Percentiles rank a stretch among this genome's conserved stretches.
These are phyloP conservation scores for Diachasmimorpha longicaudata DNA, from an alignment of 1,140 invertebrate genomes.

Conservation along the genomic window DNA sequence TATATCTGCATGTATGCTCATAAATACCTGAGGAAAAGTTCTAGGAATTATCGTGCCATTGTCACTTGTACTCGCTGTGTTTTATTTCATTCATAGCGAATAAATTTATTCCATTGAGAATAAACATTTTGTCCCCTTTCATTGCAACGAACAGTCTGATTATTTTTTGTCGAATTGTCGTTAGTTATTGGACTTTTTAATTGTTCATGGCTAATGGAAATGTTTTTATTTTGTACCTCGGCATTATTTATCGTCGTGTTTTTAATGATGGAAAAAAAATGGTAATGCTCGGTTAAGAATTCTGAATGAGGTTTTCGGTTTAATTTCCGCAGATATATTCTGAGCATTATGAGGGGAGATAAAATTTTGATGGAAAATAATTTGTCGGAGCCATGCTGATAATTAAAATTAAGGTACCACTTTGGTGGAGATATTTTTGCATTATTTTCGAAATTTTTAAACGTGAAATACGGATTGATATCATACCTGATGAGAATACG, in stretches of 20 bases:
- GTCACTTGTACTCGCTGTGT: slow-evolving; percentile 9
- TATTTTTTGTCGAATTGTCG: not conserved
- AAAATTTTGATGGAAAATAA: not conserved
- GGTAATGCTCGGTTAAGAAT: not conserved
- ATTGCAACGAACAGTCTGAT: not conserved
- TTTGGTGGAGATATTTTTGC: no score
- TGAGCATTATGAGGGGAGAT: not conserved
- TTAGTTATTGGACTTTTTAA: not conserved
- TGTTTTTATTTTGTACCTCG: not conserved
- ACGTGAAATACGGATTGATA: not conserved
- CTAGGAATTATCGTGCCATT: slow-evolving; percentile 31
- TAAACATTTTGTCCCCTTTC: not conserved
- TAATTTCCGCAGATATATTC: not conserved
- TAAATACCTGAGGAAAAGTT: slow-evolving; percentile 29
- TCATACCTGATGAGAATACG: no score
- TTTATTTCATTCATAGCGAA: slow-evolving; percentile 16
- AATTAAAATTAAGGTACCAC: not conserved
- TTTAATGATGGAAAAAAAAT: not conserved
- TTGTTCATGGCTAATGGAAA: not conserved
- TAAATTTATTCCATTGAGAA: slow-evolving; percentile 2
- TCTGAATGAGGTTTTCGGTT: not conserved
- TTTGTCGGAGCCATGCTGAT: not conserved
- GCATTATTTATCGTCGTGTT: not conserved
- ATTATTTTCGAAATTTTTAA: not conserved
- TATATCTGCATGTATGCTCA: slow-evolving; percentile 18